Evolutionary conservation across 2,113 vertebrate genomes (phyloP).

Genomic region (Halcyon senegalensis): DNA sequence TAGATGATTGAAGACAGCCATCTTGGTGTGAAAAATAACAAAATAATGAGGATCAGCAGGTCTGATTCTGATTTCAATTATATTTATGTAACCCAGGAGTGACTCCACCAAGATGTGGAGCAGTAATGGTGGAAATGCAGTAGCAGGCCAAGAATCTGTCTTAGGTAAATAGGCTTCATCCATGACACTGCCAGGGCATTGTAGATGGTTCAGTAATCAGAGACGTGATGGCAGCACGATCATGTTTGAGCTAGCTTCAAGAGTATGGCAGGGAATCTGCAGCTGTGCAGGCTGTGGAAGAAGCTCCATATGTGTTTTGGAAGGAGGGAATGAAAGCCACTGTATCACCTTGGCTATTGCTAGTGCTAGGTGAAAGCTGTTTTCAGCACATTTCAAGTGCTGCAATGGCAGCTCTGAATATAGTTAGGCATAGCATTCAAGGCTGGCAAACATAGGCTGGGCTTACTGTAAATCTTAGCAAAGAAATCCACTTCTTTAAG

Average conservation of each 20-base stretch:
- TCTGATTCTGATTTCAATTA: conserved; percentile 60
- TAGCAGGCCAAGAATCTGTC: conserved; percentile 39
- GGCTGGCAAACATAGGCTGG: not conserved
- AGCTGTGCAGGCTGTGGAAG: not conserved
- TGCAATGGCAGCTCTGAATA: not conserved
- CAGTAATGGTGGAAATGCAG: conserved; percentile 12
- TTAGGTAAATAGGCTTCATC: conserved; percentile 21
- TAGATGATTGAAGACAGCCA: not conserved
- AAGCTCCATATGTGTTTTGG: not conserved
- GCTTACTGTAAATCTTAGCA: not conserved
- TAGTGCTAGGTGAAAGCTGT: not conserved
- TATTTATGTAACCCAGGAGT: conserved; percentile 49
- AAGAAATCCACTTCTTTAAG: conserved; percentile 24
- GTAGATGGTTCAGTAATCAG: not conserved
- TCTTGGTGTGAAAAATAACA: conserved; percentile 28
- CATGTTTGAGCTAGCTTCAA: conserved; percentile 20
- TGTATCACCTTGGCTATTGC: not conserved
- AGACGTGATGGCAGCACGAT: not conserved
- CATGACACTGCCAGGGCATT: not conserved
- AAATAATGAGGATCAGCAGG: conserved; percentile 55
- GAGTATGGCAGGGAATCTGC: not conserved
- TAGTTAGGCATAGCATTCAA: not conserved
- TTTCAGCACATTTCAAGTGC: not conserved
- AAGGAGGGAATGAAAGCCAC: not conserved
- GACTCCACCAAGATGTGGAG: conserved; percentile 34